Base-by-base conservation (phyloP, 1,140 invertebrate genomes). In the Brachionus asplanchnoidis region DNA sequence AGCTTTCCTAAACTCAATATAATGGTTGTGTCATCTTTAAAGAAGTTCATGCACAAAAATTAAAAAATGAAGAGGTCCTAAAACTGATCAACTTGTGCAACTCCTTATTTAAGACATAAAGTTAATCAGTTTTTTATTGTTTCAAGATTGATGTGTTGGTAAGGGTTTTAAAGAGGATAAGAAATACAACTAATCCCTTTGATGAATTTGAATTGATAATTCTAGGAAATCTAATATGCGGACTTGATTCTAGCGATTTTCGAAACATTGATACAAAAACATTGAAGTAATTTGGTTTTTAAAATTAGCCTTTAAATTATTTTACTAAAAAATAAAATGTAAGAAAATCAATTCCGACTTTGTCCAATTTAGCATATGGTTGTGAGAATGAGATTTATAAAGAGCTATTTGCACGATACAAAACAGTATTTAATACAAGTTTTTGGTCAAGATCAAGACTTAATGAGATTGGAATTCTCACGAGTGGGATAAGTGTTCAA, bases 391-490 rank as follows among this genome's bases (percentile, higher is more conserved):
- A 32, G 11, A 66, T 32, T 66, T 66, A 28, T 32, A 32, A 66
- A 28, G 17, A 66, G 28, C 28, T 66, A 32, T 66, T 66, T 66
- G 65, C 23, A 32, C 23, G 3, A 20, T 28, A 28, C 23, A 66
- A 66, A 66, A 66, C 3, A 28, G 65, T 32, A 66, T 66, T 28
- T 14, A 32, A 32, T 28, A 1, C 65, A 23, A 66, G 65, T 66
- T 66, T 66, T 28, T 66, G 65, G 65, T 66, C 65, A 66, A 66
- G 65, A 26, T 66, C 65, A 66, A 66, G 65, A 66, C 65, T 66
- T 17, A 66, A 66, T 32, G 65, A 66, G 26, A 66, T 66, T 32
- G 65, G 65, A 2, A 66, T 66, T 26, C 28, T 66, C 8, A 66
- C 65, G 8, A 9, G 4, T 32, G 65, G 65, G 23, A 66, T 66